These are phyloP conservation scores for Callosobruchus maculatus DNA, from an alignment of 2,888 invertebrate species.

Conservation along the genomic window DNA sequence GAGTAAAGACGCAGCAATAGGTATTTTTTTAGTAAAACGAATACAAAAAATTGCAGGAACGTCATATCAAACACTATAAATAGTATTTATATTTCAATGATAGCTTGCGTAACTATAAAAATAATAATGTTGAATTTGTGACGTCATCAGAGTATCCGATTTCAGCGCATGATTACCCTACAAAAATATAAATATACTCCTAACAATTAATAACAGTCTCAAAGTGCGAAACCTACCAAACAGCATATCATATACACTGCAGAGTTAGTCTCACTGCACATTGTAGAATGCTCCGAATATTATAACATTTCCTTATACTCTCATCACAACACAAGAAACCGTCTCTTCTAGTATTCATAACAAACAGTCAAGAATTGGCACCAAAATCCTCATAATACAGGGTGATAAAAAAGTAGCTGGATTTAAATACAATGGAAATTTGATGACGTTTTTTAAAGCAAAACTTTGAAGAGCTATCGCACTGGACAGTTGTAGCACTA, in stretches of 20 bases:
- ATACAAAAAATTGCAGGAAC: no score
- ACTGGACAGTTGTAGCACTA: no score
- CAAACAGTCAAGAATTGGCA: neutral
- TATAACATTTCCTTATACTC: neutral
- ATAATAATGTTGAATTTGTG: no score
- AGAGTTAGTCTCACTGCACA: neutral
- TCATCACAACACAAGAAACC: neutral
- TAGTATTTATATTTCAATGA: no score
- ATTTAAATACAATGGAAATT: neutral
- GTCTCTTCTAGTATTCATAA: neutral
- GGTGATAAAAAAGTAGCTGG: neutral
- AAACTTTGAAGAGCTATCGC: no score
- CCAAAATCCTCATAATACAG: neutral
- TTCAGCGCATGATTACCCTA: neutral
- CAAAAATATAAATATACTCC: neutral
- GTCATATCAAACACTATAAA: no score
- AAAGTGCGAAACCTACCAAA: neutral
- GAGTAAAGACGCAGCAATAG: no score
- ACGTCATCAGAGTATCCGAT: neutral
- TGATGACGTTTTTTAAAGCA: no score
- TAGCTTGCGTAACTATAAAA: no score
- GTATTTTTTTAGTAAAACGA: no score
- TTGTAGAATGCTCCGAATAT: neutral
- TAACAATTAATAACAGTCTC: neutral
- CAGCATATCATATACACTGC: neutral